Conservation (phyloP, 2,888 invertebrate genomes). For the Drosophila neonasuta region DNA sequence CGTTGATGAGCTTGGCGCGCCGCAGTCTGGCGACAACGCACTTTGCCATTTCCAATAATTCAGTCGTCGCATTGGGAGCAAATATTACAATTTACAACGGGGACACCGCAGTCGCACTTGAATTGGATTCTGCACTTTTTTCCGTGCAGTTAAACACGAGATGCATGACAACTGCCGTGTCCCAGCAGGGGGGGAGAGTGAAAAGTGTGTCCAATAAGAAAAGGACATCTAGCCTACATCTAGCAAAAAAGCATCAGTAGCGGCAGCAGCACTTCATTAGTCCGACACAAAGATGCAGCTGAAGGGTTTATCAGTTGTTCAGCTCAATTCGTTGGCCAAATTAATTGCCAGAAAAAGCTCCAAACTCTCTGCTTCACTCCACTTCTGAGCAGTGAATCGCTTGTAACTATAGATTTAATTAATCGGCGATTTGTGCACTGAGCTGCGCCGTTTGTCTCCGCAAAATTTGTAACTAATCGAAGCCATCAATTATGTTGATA, state of each 20-base stretch:
- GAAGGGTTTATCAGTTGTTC: constrained; percentile 47
- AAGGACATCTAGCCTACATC: constrained; percentile 2
- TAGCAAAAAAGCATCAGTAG: constrained; percentile 30
- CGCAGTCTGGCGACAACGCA: constrained; percentile 66
- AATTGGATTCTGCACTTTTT: constrained; percentile 60
- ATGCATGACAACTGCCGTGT: constrained; percentile 70
- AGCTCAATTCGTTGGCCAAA: constrained; percentile 56
- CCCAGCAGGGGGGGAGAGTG: constrained; percentile 6
- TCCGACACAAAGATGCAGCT: constrained; percentile 56
- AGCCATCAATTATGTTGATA: constrained; percentile 81
- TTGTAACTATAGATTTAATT: constrained; percentile 76
- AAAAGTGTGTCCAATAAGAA: not conserved
- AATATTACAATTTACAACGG: constrained; percentile 71
- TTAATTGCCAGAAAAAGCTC: constrained; percentile 58
- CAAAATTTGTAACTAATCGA: constrained; percentile 79
- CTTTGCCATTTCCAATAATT: constrained; percentile 56
- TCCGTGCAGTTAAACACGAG: constrained; percentile 80
- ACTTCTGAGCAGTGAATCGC: not conserved
- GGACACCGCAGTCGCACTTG: constrained; percentile 25
- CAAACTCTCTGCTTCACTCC: constrained; percentile 15
- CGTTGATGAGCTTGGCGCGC: constrained; percentile 60
- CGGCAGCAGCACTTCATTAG: constrained; percentile 67
- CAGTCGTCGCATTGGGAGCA: constrained; percentile 39
- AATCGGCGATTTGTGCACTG: constrained; percentile 79
- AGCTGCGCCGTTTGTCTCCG: constrained; percentile 69